Base-by-base conservation (phyloP, 2,113 vertebrate species). In the Copsychus sechellarum region DNA sequence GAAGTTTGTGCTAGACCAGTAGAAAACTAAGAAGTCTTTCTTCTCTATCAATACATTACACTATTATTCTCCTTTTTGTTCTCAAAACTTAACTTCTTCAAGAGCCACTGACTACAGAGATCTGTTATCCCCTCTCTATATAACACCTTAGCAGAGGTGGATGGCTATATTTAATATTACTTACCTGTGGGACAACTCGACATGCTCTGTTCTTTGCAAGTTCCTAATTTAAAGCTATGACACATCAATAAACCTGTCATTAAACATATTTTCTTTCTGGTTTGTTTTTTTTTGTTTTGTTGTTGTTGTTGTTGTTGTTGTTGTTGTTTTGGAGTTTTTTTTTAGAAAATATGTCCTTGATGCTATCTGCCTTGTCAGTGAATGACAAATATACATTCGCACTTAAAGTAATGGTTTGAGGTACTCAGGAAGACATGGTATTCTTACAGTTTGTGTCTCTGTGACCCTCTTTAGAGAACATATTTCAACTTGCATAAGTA, bases 381-480 rank as follows among this genome's bases (percentile, higher is more conserved):
- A 70, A 90, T 86, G 71, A 87, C 74, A 94, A 90, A 82, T 71
- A 80, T 5, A 38, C 31, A 78, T 71, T 91, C 80, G 60, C 29
- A 81, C 66, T 90, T 73, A 18, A 77, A 93, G 42, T 50, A 89
- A 76, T 34, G 54, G 58, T 43, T 92, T 81, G 33, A 95, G 78
- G 73, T 76, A 2, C 0, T 81, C 69, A 76, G 62, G 20, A 76
- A 80, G 62, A 62, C 28, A 23, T 20, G 22, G 38, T 42, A 19
- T 77, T 88, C 85, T 85, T 85, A 73, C 78, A 90, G 70, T 24
- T 77, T 80, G 62, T 86, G 79, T 58, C 58, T 77, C 81, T 50
- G 12, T 78, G 74, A 95, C 85, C 78, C 47, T 88, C 93, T 94
- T 86, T 28, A 67, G 90, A 74, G 81, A 95, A 93, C 22, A 69